Percentiles rank a stretch among this genome's conserved stretches.
Evolutionary conservation across 1,140 invertebrate genomes (phyloP).

Genomic region (Hermetia illucens): DNA sequence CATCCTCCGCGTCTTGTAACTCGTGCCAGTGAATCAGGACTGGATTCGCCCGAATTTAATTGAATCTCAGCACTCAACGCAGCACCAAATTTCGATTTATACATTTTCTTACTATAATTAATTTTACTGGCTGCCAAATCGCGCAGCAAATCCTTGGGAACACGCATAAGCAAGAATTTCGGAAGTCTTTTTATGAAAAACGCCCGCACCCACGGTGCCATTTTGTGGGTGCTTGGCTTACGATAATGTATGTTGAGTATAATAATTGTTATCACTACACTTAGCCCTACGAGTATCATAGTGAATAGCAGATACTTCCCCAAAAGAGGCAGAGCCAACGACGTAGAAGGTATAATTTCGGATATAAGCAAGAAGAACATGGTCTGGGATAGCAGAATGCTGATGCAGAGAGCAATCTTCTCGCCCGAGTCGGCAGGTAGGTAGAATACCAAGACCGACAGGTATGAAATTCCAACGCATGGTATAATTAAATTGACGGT

Average conservation of each 20-base stretch:
- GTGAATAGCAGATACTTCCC: constrained; percentile 98
- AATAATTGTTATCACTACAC: constrained; percentile 93
- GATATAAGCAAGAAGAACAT: constrained; percentile 98
- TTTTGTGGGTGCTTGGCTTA: constrained; percentile 94
- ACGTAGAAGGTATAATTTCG: constrained; percentile 97
- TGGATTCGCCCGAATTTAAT: constrained; percentile 53
- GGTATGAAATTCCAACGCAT: constrained; percentile 82
- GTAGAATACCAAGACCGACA: constrained; percentile 91
- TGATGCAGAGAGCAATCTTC: constrained; percentile 96
- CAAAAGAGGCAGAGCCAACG: constrained; percentile 85
- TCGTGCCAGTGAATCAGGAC: constrained; percentile 54
- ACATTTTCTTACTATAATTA: constrained; percentile 38
- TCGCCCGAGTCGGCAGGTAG: constrained; percentile 96
- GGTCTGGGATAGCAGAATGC: constrained; percentile 94
- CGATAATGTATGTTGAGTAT: constrained; percentile 99
- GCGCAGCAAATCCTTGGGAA: constrained; percentile 63
- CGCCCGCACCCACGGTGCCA: constrained; percentile 79
- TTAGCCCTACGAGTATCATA: constrained; percentile 92
- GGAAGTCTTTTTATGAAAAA: constrained; percentile 80
- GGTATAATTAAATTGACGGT: constrained; percentile 92
- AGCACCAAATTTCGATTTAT: constrained; percentile 50
- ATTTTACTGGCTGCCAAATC: constrained; percentile 69
- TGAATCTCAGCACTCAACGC: constrained; percentile 48
- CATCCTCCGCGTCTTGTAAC: constrained; percentile 49
- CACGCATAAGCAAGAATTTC: constrained; percentile 70